Evolutionary conservation across 2,113 vertebrate genomes (phyloP).

Genomic region (Charadrius vociferus): DNA sequence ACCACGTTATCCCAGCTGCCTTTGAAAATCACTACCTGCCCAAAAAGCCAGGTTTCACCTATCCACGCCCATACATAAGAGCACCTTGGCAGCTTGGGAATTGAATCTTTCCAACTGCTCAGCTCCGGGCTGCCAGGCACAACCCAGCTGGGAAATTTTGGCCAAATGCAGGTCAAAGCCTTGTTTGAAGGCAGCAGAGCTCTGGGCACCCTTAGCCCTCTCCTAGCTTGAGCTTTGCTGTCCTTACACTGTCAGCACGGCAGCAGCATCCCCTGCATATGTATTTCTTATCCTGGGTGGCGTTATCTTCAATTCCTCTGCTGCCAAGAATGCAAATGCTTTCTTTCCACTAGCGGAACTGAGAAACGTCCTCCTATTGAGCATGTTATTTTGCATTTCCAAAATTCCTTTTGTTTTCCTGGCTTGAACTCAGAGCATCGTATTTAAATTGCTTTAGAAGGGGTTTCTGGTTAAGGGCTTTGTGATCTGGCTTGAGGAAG

Average conservation of each 20-base stretch:
- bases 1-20: not conserved
- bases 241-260: not conserved
- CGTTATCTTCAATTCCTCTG: not conserved
- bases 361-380: not conserved
- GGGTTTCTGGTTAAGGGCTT: not conserved
- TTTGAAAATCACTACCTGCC: not conserved
- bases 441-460: not conserved
- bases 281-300: not conserved
- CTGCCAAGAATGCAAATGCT: not conserved
- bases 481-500: not conserved
- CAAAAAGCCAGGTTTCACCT: not conserved
- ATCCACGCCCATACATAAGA: rapidly evolving
- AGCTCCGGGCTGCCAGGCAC: not conserved
- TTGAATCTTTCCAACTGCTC: not conserved
- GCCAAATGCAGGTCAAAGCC: not conserved
- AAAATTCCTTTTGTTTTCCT: not conserved
- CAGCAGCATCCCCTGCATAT: not conserved
- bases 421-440: not conserved
- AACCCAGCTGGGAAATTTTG: not conserved
- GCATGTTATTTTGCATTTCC: not conserved
- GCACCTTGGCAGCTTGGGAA: not conserved
- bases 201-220: not conserved
- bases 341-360: not conserved
- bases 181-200: not conserved
- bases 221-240: not conserved